Percentiles rank a stretch among this genome's conserved stretches.
Evolutionary conservation across 2,888 invertebrate genomes (phyloP).

Genomic region (Mystacides longicornis): DNA sequence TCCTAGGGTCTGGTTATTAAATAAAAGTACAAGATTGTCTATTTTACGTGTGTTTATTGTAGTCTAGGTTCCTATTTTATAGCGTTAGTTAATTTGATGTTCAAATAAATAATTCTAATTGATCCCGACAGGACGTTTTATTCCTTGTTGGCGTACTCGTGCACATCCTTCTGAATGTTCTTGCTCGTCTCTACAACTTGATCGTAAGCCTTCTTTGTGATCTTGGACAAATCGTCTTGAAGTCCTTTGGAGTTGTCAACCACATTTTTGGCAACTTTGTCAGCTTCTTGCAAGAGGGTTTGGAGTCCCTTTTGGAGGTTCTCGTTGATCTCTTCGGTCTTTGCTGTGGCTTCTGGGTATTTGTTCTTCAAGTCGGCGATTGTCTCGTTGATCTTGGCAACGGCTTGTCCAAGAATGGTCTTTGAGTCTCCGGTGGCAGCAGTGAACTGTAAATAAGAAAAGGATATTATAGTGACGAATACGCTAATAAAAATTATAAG

Average conservation of each 20-base stretch:
- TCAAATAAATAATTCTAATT: too few relatives aligned
- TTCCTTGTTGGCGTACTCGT: constrained; percentile 23
- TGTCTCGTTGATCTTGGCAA: constrained; percentile 24
- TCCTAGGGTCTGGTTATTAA: too few relatives aligned
- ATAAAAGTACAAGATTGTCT: too few relatives aligned
- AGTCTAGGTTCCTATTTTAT: too few relatives aligned
- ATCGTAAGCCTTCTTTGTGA: constrained; percentile 25
- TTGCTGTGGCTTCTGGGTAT: constrained; percentile 20
- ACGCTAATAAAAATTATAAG: too few relatives aligned
- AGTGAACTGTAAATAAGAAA: constrained; percentile 14
- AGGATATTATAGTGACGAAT: background rate
- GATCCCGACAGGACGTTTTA: too few relatives aligned
- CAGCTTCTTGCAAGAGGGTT: constrained; percentile 21
- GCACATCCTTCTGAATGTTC: constrained; percentile 19
- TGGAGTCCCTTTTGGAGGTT: constrained; percentile 22
- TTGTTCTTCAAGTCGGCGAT: constrained; percentile 18
- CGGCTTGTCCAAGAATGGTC: constrained; percentile 15
- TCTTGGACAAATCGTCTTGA: constrained; percentile 20
- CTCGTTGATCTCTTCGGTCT: constrained; percentile 20
- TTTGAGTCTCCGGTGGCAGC: constrained; percentile 17
- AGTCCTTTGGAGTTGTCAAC: constrained; percentile 22
- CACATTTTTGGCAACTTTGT: constrained; percentile 22
- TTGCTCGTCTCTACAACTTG: constrained; percentile 20
- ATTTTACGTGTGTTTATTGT: too few relatives aligned
- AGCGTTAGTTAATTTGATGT: too few relatives aligned